Evolutionary conservation across 2,113 vertebrate species (phyloP), one percentile per base, ranked within the genome.

Genomic region (Ictalurus furcatus): DNA sequence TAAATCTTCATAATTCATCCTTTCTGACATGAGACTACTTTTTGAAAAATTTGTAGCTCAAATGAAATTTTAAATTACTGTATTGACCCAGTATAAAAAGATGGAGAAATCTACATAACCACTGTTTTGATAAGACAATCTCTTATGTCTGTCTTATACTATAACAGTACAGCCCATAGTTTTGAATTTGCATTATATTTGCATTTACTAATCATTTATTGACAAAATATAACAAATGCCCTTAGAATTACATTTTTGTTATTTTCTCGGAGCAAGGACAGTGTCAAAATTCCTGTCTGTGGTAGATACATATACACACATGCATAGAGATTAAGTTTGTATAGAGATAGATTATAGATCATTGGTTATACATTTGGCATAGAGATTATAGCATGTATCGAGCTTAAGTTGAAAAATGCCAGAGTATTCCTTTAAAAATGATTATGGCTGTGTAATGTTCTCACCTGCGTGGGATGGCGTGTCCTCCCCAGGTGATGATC

Each of bases 391-490:
- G 30, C 37, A 73, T 37, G 34, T 19, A 37, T 7, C 37, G 73
- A 44, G 37, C 40, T 74, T 74, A 74, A 67, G 63, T 12, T 40
- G 37, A 11, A 9, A 17, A 14, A 5, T 0, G 4, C 14, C 13
- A 34, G 16, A 34, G 73, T 74, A 21, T 40, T 74, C 34, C 6
- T 71, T 34, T 71, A 71, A 71, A 11, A 44, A 23, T 1, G 37
- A 25, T 76, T 44, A 23, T 12, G 9, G 19, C 73, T 56, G 25
- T 30, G 52, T 56, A 81, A 56, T 81, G 78, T 56, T 56, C 78
- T 95, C 78, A 98, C 98, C 98, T 98, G 91, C 98, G 97, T 9
- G 97, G 97, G 83, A 98, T 97, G 93, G 96, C 94, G 3, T 97
- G 96, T 91, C 97, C 97, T 0, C 97, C 98, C 98, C 98, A 99